phyloP scores from a whole-genome alignment of 2,797 vertebrate species.

The Sandelia bainsii region DNA sequence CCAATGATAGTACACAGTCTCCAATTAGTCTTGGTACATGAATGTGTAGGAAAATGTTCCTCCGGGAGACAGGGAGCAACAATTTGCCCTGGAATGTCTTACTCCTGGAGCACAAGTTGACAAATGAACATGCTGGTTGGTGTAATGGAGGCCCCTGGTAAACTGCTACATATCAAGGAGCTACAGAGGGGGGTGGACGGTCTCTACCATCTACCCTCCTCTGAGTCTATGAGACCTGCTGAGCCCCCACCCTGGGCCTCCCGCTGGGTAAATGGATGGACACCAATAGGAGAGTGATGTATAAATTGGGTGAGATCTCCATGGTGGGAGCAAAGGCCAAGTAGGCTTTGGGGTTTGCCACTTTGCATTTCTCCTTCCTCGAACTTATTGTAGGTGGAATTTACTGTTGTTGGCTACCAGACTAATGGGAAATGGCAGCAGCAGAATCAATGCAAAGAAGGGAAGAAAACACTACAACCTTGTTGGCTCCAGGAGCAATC shows the following conservation, averaged over 20 bases:
- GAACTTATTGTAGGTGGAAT: slow-evolving; percentile 2
- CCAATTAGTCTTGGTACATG: slow-evolving; percentile 74
- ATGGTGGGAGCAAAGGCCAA: slow-evolving; percentile 49
- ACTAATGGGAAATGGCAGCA: slow-evolving; percentile 6
- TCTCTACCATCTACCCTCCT: slow-evolving; percentile 33
- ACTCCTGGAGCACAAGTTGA: slow-evolving; percentile 65
- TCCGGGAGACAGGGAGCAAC: slow-evolving; percentile 55
- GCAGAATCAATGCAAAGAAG: neutral
- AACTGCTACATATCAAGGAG: slow-evolving; percentile 65
- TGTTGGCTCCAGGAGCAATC: neutral
- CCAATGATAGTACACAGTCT: slow-evolving; percentile 59
- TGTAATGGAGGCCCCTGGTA: slow-evolving; percentile 67
- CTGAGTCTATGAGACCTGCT: slow-evolving; percentile 56
- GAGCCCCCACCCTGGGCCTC: slow-evolving; percentile 59
- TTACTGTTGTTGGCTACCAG: neutral
- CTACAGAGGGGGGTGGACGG: slow-evolving; percentile 19
- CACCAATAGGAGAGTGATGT: slow-evolving; percentile 62
- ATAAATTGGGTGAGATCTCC: slow-evolving; percentile 37
- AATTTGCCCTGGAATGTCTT: slow-evolving; percentile 64
- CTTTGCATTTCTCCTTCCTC: slow-evolving; percentile 13
- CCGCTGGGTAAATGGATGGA: slow-evolving; percentile 82
- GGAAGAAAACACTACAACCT: neutral
- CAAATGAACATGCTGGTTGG: slow-evolving; percentile 64
- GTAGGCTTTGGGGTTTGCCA: slow-evolving; percentile 34
- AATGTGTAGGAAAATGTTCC: slow-evolving; percentile 62